Base-by-base conservation (phyloP, 2,797 vertebrate species). In the Parotocinclus haroldoi region DNA sequence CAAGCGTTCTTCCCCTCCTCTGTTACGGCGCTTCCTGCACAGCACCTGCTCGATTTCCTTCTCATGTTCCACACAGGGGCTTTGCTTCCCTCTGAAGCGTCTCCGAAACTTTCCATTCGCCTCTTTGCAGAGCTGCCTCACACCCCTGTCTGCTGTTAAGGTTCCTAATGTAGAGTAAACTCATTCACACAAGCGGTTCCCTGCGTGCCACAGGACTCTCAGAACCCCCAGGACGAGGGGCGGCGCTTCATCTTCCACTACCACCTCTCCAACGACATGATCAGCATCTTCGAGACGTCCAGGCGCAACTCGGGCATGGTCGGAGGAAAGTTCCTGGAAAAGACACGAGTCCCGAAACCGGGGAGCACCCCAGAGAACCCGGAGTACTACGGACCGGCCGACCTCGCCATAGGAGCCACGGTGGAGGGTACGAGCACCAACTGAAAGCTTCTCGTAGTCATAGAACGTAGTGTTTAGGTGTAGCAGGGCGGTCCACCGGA, bases 231-330 rank as follows among this genome's bases (percentile, higher is more conserved):
- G 57, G 93, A 98, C 11, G 85, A 85, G 61, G 85, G 76, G 0
- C 89, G 95, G 0, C 83, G 37, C 18, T 98, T 99, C 68, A 77
- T 96, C 58, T 80, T 98, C 53, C 92, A 90, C 40, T 98, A 94
- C 78, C 93, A 80, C 83, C 85, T 95, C 45, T 85, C 92, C 0
- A 71, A 90, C 7, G 91, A 95, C 79, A 94, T 81, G 68, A 91
- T 98, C 68, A 90, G 92, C 76, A 93, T 99, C 79, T 98, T 90
- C 67, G 96, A 98, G 65, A 92, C 82, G 7, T 78, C 85, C 4
- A 54, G 81, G n/a, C 86, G 76, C 11, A 98, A 98, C 80, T 94
- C 93, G 0, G 96, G 95, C 16, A 88, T 95, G 78, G 85, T 86
- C 0, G 89, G 88, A 17, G 95, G 96, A 49, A 93, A 89, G 75